Evolutionary conservation across 2,888 invertebrate species (phyloP).

Genomic region (Lottia gigantea): DNA sequence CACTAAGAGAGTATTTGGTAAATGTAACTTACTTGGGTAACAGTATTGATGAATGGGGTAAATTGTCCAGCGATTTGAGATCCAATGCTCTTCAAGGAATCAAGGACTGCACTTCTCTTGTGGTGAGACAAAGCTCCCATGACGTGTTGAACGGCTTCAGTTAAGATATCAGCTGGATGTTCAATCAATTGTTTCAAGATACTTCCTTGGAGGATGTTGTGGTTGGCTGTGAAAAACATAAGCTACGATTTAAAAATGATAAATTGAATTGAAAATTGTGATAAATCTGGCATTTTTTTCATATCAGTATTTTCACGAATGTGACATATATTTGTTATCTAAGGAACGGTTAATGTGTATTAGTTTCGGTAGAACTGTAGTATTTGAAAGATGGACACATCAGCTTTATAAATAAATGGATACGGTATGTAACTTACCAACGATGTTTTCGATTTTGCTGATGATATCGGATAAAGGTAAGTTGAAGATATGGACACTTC

Average conservation of each 20-base stretch:
- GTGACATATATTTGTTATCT: too few relatives aligned
- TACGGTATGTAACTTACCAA: not conserved
- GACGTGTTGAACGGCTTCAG: not conserved
- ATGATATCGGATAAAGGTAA: slow-evolving; percentile 13
- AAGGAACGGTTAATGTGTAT: too few relatives aligned
- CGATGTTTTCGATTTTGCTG: slow-evolving; percentile 13
- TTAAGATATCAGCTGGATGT: slow-evolving; percentile 10
- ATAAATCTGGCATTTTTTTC: too few relatives aligned
- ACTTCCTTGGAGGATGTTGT: slow-evolving; percentile 13
- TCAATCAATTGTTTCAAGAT: slow-evolving; percentile 11
- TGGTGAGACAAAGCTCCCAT: slow-evolving; percentile 1
- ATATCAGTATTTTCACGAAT: too few relatives aligned
- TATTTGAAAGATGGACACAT: too few relatives aligned
- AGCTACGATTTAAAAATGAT: too few relatives aligned
- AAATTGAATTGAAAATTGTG: too few relatives aligned
- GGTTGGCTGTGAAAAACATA: slow-evolving; percentile 8
- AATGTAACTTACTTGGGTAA: slow-evolving; percentile 1
- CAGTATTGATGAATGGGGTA: slow-evolving; percentile 1
- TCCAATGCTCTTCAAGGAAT: slow-evolving; percentile 8
- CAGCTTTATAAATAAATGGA: too few relatives aligned
- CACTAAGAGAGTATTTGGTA: not conserved
- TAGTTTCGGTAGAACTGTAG: too few relatives aligned
- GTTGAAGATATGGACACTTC: slow-evolving; percentile 16
- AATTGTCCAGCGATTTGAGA: not conserved
- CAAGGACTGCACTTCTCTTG: slow-evolving; percentile 10